A percentile compares a stretch with the other conserved stretches of the same genome.
These are phyloP conservation scores for Spialia ferax DNA, from an alignment of 2,888 invertebrate genomes.

Conservation along the genomic window DNA sequence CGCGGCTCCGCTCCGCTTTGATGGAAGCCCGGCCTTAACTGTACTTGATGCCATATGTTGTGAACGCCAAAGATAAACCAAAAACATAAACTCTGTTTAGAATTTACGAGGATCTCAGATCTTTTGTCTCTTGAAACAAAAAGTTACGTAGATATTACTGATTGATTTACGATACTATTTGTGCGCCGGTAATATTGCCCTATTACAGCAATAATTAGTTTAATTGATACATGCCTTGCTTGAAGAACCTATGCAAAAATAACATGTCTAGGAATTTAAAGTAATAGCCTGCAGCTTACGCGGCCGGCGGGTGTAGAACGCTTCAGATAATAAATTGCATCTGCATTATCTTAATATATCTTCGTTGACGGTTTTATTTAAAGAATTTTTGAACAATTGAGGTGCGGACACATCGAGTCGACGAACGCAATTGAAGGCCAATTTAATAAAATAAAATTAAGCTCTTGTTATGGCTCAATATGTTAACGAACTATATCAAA, in stretches of 20 bases:
- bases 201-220: not conserved
- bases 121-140: too few species aligned
- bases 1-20: too few species aligned
- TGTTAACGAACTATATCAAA: too few species aligned
- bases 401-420: constrained; percentile 24
- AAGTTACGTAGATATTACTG: too few species aligned
- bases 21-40: too few species aligned
- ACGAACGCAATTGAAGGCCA: constrained; percentile 8
- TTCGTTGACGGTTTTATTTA: constrained; percentile 55
- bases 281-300: constrained; percentile 57
- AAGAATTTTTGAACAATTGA: constrained; percentile 23
- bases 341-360: constrained; percentile 56
- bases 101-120: too few species aligned
- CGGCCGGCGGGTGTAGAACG: constrained; percentile 52
- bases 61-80: too few species aligned
- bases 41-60: too few species aligned
- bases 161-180: too few species aligned
- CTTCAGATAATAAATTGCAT: constrained; percentile 55
- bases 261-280: constrained; percentile 36
- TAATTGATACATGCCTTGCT: not conserved
- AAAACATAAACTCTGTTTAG: too few species aligned
- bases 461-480: not conserved
- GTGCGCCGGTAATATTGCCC: too few species aligned
- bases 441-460: constrained; percentile 9
- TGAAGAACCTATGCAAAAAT: not conserved